A percentile compares a stretch with the other conserved stretches of the same genome.
Evolutionary conservation across 1,140 invertebrate species (phyloP).

Genomic region (Apis florea): DNA sequence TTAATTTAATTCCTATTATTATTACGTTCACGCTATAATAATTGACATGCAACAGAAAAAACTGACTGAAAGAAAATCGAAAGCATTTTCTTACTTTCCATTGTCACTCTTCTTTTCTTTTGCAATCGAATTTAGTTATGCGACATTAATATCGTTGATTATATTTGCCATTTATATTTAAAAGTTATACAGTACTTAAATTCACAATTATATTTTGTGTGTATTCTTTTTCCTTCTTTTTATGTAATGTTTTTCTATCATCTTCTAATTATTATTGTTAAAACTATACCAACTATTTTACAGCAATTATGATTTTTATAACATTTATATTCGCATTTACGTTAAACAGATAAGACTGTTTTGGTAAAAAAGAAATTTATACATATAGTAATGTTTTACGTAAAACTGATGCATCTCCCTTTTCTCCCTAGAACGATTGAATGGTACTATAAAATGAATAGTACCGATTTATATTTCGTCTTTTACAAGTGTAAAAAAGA

Average conservation of each 20-base stretch:
- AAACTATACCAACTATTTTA: neutral
- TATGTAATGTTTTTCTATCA: neutral
- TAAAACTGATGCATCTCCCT: slow-evolving; percentile 8
- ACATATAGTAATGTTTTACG: neutral
- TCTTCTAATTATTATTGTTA: neutral
- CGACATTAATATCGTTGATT: neutral
- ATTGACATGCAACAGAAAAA: neutral
- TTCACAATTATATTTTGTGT: neutral
- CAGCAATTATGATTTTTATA: slow-evolving; percentile 12
- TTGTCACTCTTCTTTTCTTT: neutral
- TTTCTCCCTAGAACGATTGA: slow-evolving; percentile 9
- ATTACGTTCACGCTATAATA: neutral
- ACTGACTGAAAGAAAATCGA: neutral
- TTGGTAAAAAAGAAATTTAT: slow-evolving; percentile 17
- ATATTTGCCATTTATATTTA: neutral
- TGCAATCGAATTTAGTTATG: neutral
- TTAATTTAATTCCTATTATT: neutral
- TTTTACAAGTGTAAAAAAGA: neutral
- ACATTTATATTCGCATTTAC: slow-evolving; percentile 46
- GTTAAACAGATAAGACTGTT: slow-evolving; percentile 42
- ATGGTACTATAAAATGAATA: neutral
- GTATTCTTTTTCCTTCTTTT: neutral
- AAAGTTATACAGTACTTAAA: neutral
- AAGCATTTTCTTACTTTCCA: neutral
- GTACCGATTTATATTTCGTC: neutral